Percentiles rank a stretch among this genome's conserved stretches.
Evolutionary conservation across 2,797 vertebrate species (phyloP).

Genomic region (Hylomyscus alleni): DNA sequence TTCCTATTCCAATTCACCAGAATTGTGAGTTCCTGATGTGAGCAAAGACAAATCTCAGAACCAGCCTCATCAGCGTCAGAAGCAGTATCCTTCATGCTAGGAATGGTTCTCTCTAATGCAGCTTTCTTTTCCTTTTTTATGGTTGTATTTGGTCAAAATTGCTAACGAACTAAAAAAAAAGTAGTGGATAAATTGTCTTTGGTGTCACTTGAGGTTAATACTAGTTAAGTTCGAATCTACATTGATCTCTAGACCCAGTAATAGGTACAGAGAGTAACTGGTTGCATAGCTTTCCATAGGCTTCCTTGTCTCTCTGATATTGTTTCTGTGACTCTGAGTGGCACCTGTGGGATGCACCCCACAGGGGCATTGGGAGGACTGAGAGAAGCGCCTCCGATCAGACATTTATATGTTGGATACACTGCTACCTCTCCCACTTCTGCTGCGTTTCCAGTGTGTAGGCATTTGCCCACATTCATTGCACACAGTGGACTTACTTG

Average conservation of each 20-base stretch:
- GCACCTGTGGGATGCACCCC: not conserved
- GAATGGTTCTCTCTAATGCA: slow-evolving; percentile 57
- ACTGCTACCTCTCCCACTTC: not conserved
- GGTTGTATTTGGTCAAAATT: not conserved
- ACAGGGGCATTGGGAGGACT: not conserved
- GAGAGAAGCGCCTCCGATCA: not conserved
- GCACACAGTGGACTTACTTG: not conserved
- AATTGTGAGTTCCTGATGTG: not conserved
- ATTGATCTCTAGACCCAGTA: slow-evolving; percentile 44
- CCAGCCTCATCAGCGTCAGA: slow-evolving; percentile 28
- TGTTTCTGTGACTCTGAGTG: slow-evolving; percentile 20
- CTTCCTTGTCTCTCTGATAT: slow-evolving; percentile 10
- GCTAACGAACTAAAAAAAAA: not conserved
- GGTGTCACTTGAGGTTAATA: slow-evolving; percentile 31
- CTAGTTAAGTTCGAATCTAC: slow-evolving; percentile 26
- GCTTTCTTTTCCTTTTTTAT: not conserved
- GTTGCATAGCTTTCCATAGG: not conserved
- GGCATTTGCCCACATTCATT: not conserved
- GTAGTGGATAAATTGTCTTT: not conserved
- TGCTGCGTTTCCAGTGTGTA: not conserved
- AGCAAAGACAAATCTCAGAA: slow-evolving; percentile 59
- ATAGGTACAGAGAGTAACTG: not conserved
- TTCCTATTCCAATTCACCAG: slow-evolving; percentile 29
- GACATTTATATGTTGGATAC: not conserved
- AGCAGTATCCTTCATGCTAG: slow-evolving; percentile 53